Conservation (phyloP, 2,888 invertebrate species). For the Uloborus plumipes region DNA sequence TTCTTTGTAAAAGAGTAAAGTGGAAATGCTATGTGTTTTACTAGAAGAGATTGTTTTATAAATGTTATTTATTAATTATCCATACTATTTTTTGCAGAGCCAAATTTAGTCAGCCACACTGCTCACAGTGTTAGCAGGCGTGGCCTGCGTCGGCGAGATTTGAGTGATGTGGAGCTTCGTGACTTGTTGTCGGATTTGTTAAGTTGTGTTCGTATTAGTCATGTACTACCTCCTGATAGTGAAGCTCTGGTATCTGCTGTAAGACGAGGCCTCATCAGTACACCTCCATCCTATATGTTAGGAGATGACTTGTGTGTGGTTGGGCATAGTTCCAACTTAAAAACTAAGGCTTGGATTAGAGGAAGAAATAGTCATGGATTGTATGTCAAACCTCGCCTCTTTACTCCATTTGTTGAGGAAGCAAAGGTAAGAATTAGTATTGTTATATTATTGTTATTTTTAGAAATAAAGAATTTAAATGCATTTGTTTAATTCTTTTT, state of each 20-base stretch:
- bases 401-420: slow-evolving; percentile 95
- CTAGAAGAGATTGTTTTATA: background rate
- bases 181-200: slow-evolving; percentile 87
- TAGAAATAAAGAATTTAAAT: background rate
- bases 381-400: slow-evolving; percentile 81
- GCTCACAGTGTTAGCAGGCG: slow-evolving; percentile 91
- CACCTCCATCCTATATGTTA: slow-evolving; percentile 87
- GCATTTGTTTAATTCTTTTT: too few relatives aligned
- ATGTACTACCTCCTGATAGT: slow-evolving; percentile 87
- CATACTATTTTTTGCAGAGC: slow-evolving; percentile 76
- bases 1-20: background rate
- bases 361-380: slow-evolving; percentile 62
- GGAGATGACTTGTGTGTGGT: slow-evolving; percentile 76
- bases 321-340: slow-evolving; percentile 51
- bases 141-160: slow-evolving; percentile 84
- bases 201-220: slow-evolving; percentile 88
- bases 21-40: background rate
- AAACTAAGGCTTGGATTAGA: slow-evolving; percentile 65
- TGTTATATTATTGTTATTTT: background rate
- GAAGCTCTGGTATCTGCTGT: slow-evolving; percentile 78
- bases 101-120: slow-evolving; percentile 90
- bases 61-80: background rate
- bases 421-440: slow-evolving; percentile 78
- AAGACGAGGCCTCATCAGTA: slow-evolving; percentile 82
- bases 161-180: slow-evolving; percentile 86